Percentiles rank a stretch among this genome's conserved stretches.
Conservation (phyloP, 2,113 vertebrate species). For the Okapia johnstoni region DNA sequence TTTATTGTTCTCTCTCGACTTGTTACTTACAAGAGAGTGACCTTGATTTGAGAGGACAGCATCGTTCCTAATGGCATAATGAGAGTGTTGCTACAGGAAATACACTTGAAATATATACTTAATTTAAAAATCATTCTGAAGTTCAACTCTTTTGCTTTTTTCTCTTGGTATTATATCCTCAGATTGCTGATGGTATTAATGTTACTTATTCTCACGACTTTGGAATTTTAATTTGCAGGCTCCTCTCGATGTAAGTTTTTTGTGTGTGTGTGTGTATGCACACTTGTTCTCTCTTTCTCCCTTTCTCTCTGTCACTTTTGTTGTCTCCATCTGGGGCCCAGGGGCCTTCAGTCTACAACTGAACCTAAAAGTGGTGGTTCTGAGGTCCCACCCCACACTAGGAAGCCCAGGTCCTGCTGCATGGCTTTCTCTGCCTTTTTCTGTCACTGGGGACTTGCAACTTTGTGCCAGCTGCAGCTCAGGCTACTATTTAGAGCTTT, state of each 20-base stretch:
- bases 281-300: background rate
- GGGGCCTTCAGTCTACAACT: background rate
- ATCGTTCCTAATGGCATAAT: background rate
- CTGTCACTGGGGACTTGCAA: background rate
- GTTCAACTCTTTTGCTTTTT: background rate
- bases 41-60: background rate
- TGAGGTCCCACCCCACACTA: background rate
- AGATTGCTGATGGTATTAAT: background rate
- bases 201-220: background rate
- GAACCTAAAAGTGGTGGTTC: background rate
- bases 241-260: background rate
- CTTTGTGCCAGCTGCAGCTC: background rate
- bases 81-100: background rate
- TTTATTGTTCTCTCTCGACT: background rate
- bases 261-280: background rate
- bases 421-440: background rate
- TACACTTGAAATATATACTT: background rate
- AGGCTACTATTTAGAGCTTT: background rate
- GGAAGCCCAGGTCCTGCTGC: background rate
- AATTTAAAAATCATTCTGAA: constrained; percentile 10
- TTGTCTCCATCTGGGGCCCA: background rate
- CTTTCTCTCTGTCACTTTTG: background rate
- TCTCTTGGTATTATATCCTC: background rate
- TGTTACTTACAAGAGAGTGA: background rate
- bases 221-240: background rate